These are phyloP conservation scores for Augochlorella aurata DNA, from an alignment of 2,888 invertebrate genomes.

Conservation along the genomic window DNA sequence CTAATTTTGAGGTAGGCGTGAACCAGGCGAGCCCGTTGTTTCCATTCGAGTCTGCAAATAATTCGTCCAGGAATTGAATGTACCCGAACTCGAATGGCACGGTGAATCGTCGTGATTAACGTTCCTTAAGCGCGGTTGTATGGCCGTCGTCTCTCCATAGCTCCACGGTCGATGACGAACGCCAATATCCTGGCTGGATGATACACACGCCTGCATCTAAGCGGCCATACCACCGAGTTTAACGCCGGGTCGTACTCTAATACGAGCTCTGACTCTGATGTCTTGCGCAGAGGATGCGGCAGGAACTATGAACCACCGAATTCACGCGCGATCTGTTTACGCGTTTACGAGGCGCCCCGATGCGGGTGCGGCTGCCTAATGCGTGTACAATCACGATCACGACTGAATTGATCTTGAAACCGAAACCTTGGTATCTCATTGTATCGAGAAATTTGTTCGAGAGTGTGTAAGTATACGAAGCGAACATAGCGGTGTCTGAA, in stretches of 20 bases:
- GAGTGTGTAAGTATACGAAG: no score
- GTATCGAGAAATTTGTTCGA: not conserved
- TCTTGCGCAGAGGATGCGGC: not conserved
- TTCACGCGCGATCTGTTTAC: constrained; percentile 45
- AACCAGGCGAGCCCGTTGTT: constrained; percentile 44
- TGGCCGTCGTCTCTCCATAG: not conserved
- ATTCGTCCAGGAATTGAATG: constrained; percentile 58
- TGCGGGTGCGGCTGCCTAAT: constrained; percentile 8
- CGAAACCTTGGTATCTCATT: not conserved
- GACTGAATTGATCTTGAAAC: constrained; percentile 14
- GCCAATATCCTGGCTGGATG: constrained; percentile 44
- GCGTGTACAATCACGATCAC: constrained; percentile 7
- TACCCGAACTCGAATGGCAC: constrained; percentile 46
- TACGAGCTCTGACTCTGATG: constrained; percentile 28
- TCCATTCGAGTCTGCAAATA: constrained; percentile 47
- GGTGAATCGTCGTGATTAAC: constrained; percentile 64
- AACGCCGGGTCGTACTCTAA: constrained; percentile 38
- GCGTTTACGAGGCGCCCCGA: constrained; percentile 7
- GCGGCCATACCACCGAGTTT: constrained; percentile 22
- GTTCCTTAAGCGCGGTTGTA: constrained; percentile 50
- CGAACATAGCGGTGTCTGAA: no score
- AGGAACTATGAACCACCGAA: constrained; percentile 13
- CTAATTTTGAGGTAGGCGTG: constrained; percentile 51
- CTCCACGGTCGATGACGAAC: constrained; percentile 40
- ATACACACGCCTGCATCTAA: constrained; percentile 46